Evolutionary conservation across 1,140 invertebrate genomes (phyloP).

Genomic region (Drosophila leontia): DNA sequence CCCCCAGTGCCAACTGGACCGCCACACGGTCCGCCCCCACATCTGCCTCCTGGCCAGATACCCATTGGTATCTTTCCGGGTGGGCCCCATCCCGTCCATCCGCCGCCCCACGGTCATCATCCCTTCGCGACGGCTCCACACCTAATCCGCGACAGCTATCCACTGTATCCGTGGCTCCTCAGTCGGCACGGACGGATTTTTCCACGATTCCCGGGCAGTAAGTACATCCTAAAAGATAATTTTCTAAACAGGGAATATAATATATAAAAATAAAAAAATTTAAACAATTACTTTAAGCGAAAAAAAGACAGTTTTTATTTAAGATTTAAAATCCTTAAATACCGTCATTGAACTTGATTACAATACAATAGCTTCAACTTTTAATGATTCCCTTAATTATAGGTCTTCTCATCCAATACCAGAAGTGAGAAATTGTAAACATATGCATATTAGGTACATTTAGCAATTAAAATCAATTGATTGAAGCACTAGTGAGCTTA

Average conservation of each 20-base stretch:
- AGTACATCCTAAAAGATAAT: conserved; percentile 79
- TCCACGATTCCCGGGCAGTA: conserved; percentile 95
- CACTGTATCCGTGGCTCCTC: conserved; percentile 95
- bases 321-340: background rate
- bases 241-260: background rate
- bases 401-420: background rate
- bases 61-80: conserved; percentile 82
- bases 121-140: conserved; percentile 87
- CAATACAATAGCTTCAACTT: background rate
- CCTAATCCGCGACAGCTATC: conserved; percentile 92
- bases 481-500: background rate
- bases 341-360: background rate
- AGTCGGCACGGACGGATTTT: conserved; percentile 95
- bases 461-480: conserved; percentile 6
- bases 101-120: conserved; percentile 86
- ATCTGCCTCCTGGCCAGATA: conserved; percentile 86
- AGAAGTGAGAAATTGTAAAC: conserved; percentile 3
- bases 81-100: conserved; percentile 70
- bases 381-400: background rate
- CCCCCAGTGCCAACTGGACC: conserved; percentile 80
- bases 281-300: too few relatives aligned
- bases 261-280: background rate
- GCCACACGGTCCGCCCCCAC: conserved; percentile 84
- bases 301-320: too few relatives aligned
- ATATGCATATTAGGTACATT: conserved; percentile 6